phyloP scores from a whole-genome alignment of 2,113 vertebrate genomes.

The Gulo gulo region DNA sequence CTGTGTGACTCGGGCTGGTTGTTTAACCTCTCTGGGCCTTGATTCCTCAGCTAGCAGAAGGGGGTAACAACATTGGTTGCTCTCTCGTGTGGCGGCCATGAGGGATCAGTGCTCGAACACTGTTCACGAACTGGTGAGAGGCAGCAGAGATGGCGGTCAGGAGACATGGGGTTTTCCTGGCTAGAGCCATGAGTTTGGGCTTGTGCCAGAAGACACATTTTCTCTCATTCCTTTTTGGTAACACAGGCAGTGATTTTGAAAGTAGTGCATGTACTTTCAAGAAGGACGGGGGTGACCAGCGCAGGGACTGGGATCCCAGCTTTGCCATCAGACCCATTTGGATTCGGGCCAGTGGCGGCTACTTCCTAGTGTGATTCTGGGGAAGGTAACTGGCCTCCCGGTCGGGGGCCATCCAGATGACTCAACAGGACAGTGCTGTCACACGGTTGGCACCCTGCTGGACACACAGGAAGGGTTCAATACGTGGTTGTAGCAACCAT shows the following conservation, averaged over 20 bases:
- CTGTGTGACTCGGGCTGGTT: not conserved
- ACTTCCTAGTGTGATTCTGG: not conserved
- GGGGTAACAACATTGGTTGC: not conserved
- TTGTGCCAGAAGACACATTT: not conserved
- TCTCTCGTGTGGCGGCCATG: not conserved
- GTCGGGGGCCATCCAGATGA: not conserved
- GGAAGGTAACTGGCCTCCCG: not conserved
- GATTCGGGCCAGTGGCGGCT: not conserved
- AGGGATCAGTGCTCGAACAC: fast-evolving
- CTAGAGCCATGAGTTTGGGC: not conserved
- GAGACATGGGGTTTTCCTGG: not conserved
- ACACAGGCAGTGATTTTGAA: not conserved
- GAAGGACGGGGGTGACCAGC: not conserved
- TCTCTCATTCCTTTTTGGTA: not conserved
- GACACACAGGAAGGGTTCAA: not conserved
- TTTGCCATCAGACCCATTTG: not conserved
- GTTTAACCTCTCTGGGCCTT: not conserved
- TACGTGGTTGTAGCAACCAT: not conserved
- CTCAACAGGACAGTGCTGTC: fast-evolving
- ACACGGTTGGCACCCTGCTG: too few species aligned
- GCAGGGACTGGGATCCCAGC: fast-evolving
- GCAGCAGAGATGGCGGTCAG: fast-evolving
- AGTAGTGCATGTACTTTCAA: not conserved
- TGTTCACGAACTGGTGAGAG: fast-evolving
- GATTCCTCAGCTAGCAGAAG: not conserved